Base-by-base conservation (phyloP, 2,113 vertebrate species). In the Ceratotherium simum region DNA sequence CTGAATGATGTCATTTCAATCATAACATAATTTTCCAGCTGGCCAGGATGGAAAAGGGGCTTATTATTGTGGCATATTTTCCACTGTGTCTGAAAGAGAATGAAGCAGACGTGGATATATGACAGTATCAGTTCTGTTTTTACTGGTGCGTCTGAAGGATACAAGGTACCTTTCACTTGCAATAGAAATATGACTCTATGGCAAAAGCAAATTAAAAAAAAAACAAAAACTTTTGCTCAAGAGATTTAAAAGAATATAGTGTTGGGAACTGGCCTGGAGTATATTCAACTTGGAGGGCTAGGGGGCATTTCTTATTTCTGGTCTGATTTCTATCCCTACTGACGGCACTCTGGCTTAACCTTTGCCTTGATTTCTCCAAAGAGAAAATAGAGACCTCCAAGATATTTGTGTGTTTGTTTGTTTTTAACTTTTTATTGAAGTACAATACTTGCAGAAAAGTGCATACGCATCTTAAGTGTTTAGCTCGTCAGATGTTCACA, bases 21-120 rank as follows among this genome's bases (percentile, higher is more conserved):
- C 96, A 70, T 93, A 95, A 96, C 60, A 64, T 92, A 90, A 90
- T 97, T 96, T 97, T 97, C 93, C 97, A 97, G 97, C 97, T 97
- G 97, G 96, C 83, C 31, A n/a, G 95, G 92, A 64, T 60, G 86
- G 85, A 97, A 90, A 97, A 95, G 81, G 90, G 87, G 87, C 76
- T 78, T 95, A 96, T 97, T 97, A 90, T 92, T 39, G 51, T 72
- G 90, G 75, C 87, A n/a, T 88, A 51, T 95, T 97, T 97, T 97
- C 91, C 86, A 95, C 79, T 48, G n/a, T 21, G 81, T 89, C 96
- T 97, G 93, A 96, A 86, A 96, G 89, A 97, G 97, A 97, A 48
- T 54, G 97, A 97, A 93, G 78, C 82, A 94, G 91, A 94, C 56
- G 0, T 17, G 39, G 70, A 33, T 48, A 25, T 42, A 18, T 86